These are phyloP conservation scores for Morpho deidamia DNA, from an alignment of 2,888 invertebrate genomes.

Conservation along the genomic window DNA sequence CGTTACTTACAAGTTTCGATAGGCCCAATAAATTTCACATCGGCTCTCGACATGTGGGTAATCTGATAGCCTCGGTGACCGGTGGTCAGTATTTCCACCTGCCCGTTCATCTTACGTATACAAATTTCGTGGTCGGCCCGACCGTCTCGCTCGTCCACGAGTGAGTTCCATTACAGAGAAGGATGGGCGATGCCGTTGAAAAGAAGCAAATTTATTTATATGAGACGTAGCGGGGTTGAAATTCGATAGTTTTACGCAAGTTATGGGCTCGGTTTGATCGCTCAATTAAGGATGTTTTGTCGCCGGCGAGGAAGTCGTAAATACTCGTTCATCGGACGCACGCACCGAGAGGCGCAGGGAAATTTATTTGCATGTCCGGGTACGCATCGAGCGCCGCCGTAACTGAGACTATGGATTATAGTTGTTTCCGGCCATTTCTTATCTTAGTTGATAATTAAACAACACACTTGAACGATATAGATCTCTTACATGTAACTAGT, in stretches of 20 bases:
- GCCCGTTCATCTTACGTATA: conserved; percentile 35
- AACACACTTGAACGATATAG: too few species aligned
- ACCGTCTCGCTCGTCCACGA: conserved; percentile 25
- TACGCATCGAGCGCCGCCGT: conserved; percentile 19
- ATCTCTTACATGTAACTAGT: too few species aligned
- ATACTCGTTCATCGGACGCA: conserved; percentile 35
- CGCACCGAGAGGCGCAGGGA: conserved; percentile 20
- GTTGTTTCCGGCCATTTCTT: conserved; percentile 12
- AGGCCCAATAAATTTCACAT: conserved; percentile 61
- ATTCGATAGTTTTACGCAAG: conserved; percentile 62
- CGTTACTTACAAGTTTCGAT: conserved; percentile 52
- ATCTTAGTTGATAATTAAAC: not conserved
- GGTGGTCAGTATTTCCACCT: conserved; percentile 66
- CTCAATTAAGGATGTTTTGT: conserved; percentile 69
- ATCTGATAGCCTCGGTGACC: conserved; percentile 64
- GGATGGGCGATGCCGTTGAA: conserved; percentile 30
- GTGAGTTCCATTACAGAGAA: conserved; percentile 27
- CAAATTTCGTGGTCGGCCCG: conserved; percentile 31
- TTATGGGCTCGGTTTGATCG: conserved; percentile 59
- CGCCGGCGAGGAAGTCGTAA: conserved; percentile 63
- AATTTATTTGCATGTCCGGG: conserved; percentile 26
- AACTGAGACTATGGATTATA: conserved; percentile 20
- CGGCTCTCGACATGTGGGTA: conserved; percentile 44
- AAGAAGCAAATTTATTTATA: conserved; percentile 38
- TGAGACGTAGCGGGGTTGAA: conserved; percentile 47